Conservation (phyloP, 2,888 invertebrate genomes). For the Rosalia funebris region DNA sequence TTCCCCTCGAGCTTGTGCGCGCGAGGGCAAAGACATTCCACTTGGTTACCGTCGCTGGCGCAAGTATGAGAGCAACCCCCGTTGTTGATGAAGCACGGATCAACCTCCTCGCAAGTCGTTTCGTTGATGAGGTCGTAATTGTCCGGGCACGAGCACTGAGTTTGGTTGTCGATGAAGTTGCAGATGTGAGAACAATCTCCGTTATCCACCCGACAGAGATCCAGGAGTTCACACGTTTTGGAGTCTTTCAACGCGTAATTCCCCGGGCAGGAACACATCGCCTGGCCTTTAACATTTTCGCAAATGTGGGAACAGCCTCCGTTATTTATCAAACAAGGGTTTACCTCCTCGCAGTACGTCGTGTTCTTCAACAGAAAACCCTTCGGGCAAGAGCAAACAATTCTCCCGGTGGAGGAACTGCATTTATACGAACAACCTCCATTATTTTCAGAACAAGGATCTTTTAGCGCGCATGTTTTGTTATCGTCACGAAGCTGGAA, state of each 20-base stretch:
- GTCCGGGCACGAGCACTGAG: conserved; percentile 66
- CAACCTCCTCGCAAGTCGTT: conserved; percentile 55
- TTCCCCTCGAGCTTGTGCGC: conserved; percentile 58
- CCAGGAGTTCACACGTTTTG: conserved; percentile 53
- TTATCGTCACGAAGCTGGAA: conserved; percentile 42
- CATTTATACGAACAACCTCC: conserved; percentile 71
- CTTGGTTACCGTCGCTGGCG: conserved; percentile 49
- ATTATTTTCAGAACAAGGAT: conserved; percentile 61
- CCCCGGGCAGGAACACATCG: conserved; percentile 66
- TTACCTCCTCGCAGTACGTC: conserved; percentile 65
- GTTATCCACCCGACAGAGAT: conserved; percentile 51
- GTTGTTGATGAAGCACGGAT: conserved; percentile 62
- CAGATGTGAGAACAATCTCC: conserved; percentile 53
- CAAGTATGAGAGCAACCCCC: conserved; percentile 72
- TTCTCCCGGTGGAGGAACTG: conserved; percentile 43
- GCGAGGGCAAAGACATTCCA: conserved; percentile 64
- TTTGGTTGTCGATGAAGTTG: conserved; percentile 52
- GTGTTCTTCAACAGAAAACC: conserved; percentile 58
- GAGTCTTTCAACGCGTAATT: conserved; percentile 62
- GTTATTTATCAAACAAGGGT: conserved; percentile 59
- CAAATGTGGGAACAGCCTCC: conserved; percentile 64
- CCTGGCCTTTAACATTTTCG: conserved; percentile 65
- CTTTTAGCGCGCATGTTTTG: conserved; percentile 53
- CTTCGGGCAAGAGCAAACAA: conserved; percentile 45
- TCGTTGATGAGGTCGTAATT: conserved; percentile 54